Base-by-base conservation (phyloP, 2,888 invertebrate genomes). In the Cephus nigrinus region DNA sequence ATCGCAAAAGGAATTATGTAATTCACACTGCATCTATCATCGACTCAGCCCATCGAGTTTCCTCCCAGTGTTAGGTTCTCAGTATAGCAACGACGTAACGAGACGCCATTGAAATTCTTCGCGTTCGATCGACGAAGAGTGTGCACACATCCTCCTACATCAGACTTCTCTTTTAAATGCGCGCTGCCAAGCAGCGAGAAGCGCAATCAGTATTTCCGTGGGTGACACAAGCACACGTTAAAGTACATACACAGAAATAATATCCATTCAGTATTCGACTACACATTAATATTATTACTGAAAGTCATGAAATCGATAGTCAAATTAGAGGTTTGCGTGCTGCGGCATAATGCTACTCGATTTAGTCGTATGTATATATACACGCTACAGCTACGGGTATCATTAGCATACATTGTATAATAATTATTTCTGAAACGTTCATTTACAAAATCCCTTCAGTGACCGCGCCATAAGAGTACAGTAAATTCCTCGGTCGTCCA, bases 1-100 rank as follows among this genome's bases (percentile, higher is more conserved):
- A 86, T 86, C 80, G 82, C 77, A 82, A 83, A 84, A 83, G 79
- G 81, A 83, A 83, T 86, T 86, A 85, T 85, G 86, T 83, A 86
- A 86, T 84, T 81, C 78, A 71, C 69, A 33, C 75, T 69, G 75
- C 55, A 77, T 74, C 71, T 31, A 71, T 15, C 32, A 33, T 15
- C 71, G 71, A 9, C 33, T 31, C 31, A 32, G 33, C 31, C 71
- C 33, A 71, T 71, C 33, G 55, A 55, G 55, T 55, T 23, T 55
- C 55, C 55, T 23, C 55, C 55, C 55, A 23, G 55, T 0, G 23
- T 55, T 23, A 9, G 23, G 9, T 55, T 23, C 55, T 55, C 23
- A 2, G 23, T 55, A 55, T 55, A 55, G 55, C 2, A 23, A 2
- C 55, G 23, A 55, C 55, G 55, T 55, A 55, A 55, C 5, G 9